phyloP scores from a whole-genome alignment of 2,888 invertebrate genomes.

The Seladonia tumulorum region DNA sequence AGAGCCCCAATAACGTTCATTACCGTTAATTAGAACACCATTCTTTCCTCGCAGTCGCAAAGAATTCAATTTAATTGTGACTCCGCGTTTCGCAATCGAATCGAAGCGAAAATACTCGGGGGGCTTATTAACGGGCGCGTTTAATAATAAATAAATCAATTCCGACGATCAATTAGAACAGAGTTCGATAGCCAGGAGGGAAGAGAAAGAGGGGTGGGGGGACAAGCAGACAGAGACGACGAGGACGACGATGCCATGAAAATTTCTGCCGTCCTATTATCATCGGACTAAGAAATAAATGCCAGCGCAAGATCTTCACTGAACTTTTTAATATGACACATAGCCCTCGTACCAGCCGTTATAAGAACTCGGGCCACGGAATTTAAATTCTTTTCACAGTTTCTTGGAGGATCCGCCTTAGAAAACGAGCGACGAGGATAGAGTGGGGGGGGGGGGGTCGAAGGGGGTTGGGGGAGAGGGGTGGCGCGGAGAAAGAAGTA shows the following conservation, averaged over 20 bases:
- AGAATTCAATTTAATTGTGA: neutral
- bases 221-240: slow-evolving; percentile 1
- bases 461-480: neutral
- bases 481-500: slow-evolving; percentile 66
- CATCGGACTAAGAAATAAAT: slow-evolving; percentile 64
- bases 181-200: slow-evolving; percentile 2
- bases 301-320: slow-evolving; percentile 54
- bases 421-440: slow-evolving; percentile 57
- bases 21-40: neutral
- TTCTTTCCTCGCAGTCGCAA: neutral
- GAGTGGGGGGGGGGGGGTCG: slow-evolving; percentile 15
- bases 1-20: neutral
- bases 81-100: neutral
- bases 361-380: slow-evolving; percentile 60
- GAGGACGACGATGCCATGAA: slow-evolving; percentile 49
- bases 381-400: slow-evolving; percentile 74
- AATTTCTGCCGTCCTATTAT: slow-evolving; percentile 61
- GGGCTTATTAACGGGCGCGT: neutral
- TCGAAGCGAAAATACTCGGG: neutral
- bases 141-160: slow-evolving; percentile 13
- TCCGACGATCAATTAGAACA: slow-evolving; percentile 5
- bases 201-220: too few relatives aligned
- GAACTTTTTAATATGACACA: slow-evolving; percentile 71
- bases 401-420: slow-evolving; percentile 63
- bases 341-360: slow-evolving; percentile 59